Evolutionary conservation across 2,797 vertebrate genomes (phyloP).

Genomic region (Argyrosomus regius): DNA sequence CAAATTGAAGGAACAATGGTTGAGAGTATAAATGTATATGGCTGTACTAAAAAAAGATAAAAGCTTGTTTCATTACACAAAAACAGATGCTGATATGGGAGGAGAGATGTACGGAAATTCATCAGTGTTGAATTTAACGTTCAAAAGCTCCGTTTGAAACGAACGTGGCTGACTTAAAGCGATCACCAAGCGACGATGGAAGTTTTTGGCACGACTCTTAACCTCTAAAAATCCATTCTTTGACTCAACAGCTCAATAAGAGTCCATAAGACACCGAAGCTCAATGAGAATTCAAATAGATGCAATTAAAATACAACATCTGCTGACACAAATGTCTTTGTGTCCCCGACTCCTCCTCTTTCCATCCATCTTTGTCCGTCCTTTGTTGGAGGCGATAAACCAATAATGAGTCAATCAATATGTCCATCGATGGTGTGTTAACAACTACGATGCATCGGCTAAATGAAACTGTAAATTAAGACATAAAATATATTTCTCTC

Average conservation of each 20-base stretch:
- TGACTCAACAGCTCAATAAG: background rate
- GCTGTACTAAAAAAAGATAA: background rate
- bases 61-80: background rate
- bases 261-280: no score
- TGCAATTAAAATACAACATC: constrained; percentile 1
- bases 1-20: constrained; percentile 8
- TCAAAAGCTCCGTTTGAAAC: background rate
- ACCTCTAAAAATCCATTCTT: constrained; percentile 10
- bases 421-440: background rate
- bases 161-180: background rate
- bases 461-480: background rate
- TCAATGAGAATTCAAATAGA: background rate
- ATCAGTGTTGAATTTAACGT: background rate
- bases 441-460: background rate
- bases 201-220: background rate
- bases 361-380: background rate
- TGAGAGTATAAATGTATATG: constrained; percentile 4
- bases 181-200: no score
- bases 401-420: constrained; percentile 56
- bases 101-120: background rate
- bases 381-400: constrained; percentile 3
- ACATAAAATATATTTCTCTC: background rate
- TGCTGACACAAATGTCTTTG: background rate
- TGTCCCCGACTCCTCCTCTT: background rate
- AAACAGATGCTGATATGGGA: background rate